Conservation (phyloP, 2,113 vertebrate species). For the Cheirogaleus medius region DNA sequence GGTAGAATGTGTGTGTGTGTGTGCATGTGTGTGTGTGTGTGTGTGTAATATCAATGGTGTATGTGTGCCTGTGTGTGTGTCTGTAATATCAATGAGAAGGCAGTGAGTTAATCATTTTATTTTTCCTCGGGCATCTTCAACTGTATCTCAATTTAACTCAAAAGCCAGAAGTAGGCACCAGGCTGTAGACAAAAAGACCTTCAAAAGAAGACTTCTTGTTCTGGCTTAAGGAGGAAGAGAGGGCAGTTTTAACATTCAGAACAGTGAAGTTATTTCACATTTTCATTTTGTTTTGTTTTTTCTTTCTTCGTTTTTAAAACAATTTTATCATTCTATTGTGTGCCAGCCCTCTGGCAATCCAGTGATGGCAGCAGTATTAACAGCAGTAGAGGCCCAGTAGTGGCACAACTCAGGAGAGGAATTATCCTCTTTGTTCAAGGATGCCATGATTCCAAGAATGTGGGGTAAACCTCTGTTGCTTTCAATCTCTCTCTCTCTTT, state of each 20-base stretch:
- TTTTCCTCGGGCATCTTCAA: not conserved
- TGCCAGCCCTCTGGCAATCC: not conserved
- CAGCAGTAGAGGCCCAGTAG: not conserved
- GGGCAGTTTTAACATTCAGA: not conserved
- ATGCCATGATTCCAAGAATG: not conserved
- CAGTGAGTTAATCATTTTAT: not conserved
- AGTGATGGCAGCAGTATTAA: fast-evolving
- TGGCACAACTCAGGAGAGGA: not conserved
- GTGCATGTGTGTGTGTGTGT: no score
- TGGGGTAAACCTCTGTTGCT: not conserved
- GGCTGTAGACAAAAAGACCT: not conserved
- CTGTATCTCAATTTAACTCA: not conserved
- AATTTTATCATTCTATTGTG: not conserved
- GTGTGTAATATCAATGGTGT: no score
- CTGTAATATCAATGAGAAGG: not conserved
- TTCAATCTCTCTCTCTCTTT: not conserved
- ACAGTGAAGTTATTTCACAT: not conserved
- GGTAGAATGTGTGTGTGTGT: not conserved
- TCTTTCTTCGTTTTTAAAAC: not conserved
- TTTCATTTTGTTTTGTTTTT: not conserved
- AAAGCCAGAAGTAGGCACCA: not conserved
- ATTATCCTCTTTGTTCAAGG: not conserved
- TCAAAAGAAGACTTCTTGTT: not conserved
- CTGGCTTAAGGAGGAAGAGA: not conserved
- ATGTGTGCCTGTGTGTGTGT: no score